Percentiles rank a stretch among this genome's conserved stretches.
These are phyloP conservation scores for Yoshiicerus persimilis DNA, from an alignment of 1,140 invertebrate species.

Conservation along the genomic window DNA sequence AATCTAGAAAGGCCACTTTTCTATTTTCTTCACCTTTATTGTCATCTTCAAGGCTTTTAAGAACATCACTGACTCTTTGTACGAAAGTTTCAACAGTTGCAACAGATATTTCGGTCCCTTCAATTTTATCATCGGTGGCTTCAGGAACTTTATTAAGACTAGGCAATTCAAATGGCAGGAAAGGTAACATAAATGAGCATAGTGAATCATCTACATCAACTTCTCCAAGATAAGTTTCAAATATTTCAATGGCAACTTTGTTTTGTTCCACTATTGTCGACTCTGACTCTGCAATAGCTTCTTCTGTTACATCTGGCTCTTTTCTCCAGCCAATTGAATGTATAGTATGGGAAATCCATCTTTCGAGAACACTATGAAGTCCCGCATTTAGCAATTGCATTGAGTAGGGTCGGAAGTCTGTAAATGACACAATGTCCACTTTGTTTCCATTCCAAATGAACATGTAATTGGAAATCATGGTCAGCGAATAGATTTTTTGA, in stretches of 20 bases:
- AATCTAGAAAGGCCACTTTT: neutral
- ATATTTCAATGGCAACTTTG: neutral
- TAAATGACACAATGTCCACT: constrained; percentile 35
- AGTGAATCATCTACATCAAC: neutral
- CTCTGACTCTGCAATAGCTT: neutral
- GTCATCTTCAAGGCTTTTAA: neutral
- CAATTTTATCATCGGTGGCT: neutral
- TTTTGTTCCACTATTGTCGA: neutral
- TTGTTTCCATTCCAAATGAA: constrained; percentile 43
- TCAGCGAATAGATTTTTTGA: constrained; percentile 30
- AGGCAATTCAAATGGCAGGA: neutral
- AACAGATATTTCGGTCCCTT: neutral
- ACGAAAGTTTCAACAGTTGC: neutral
- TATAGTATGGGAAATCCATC: constrained; percentile 36
- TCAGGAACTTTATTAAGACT: neutral
- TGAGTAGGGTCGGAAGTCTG: constrained; percentile 28
- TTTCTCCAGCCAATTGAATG: constrained; percentile 20
- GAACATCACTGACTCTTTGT: neutral
- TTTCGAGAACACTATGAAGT: constrained; percentile 26
- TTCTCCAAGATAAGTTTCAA: neutral
- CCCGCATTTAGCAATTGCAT: constrained; percentile 38
- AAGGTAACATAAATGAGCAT: neutral
- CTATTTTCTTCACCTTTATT: neutral
- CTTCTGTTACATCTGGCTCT: neutral
- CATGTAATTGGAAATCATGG: constrained; percentile 44